These are phyloP conservation scores for Papilio protenor DNA, from an alignment of 2,888 invertebrate genomes.

Conservation along the genomic window DNA sequence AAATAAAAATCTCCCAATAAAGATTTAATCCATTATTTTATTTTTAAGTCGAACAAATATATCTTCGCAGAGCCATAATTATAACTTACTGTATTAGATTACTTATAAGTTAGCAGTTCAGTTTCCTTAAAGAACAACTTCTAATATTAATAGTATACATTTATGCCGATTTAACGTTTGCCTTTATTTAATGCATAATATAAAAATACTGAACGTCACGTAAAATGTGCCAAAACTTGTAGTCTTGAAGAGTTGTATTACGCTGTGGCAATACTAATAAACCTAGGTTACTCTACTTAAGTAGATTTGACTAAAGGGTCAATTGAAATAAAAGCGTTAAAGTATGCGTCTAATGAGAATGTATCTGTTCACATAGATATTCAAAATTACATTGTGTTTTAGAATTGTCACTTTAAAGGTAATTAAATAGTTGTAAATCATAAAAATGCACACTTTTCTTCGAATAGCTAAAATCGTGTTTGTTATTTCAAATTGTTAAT, in stretches of 20 bases:
- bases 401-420: slow-evolving; percentile 46
- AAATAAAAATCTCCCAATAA: not conserved
- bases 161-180: slow-evolving; percentile 4
- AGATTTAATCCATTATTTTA: slow-evolving; percentile 4
- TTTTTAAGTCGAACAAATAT: slow-evolving; percentile 26
- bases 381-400: slow-evolving; percentile 47
- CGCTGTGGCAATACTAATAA: slow-evolving; percentile 34
- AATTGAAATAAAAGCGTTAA: slow-evolving; percentile 20
- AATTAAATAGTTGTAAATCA: slow-evolving; percentile 44
- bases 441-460: slow-evolving; percentile 50
- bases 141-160: not conserved
- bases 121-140: not conserved
- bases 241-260: slow-evolving; percentile 45
- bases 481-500: slow-evolving; percentile 71
- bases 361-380: slow-evolving; percentile 39
- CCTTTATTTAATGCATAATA: slow-evolving; percentile 37
- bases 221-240: slow-evolving; percentile 71
- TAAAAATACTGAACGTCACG: slow-evolving; percentile 32
- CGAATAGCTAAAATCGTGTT: slow-evolving; percentile 67
- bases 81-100: not conserved
- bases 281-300: slow-evolving; percentile 30
- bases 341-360: slow-evolving; percentile 31
- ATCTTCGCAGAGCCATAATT: not conserved
- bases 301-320: slow-evolving; percentile 30
- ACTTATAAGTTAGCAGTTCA: not conserved